A percentile compares a stretch with the other conserved stretches of the same genome.
Evolutionary conservation across 2,888 invertebrate genomes (phyloP).

Genomic region (Lepidochrysops patricia): DNA sequence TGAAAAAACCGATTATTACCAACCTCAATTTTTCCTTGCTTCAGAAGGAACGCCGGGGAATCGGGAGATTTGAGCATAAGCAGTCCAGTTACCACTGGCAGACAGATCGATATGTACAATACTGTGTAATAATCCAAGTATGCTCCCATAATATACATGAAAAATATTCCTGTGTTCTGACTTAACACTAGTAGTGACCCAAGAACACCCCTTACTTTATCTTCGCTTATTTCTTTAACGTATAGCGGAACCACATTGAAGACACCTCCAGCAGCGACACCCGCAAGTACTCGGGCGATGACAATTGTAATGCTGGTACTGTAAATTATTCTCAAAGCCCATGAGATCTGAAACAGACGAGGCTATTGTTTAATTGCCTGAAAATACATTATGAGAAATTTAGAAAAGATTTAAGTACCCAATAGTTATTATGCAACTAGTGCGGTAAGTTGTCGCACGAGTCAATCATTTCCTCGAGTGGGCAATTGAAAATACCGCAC

Average conservation of each 20-base stretch:
- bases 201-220: conserved; percentile 40
- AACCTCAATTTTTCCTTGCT: conserved; percentile 43
- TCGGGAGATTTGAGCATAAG: conserved; percentile 48
- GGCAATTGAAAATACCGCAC: no score
- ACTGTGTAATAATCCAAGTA: conserved; percentile 41
- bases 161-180: conserved; percentile 43
- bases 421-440: no score
- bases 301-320: conserved; percentile 34
- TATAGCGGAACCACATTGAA: conserved; percentile 48
- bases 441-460: no score
- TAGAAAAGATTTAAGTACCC: no score
- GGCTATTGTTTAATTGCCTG: no score
- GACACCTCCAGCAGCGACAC: conserved; percentile 44
- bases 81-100: conserved; percentile 38
- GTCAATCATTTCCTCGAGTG: no score
- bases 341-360: conserved; percentile 49
- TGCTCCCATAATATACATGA: conserved; percentile 46
- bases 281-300: conserved; percentile 38
- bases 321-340: conserved; percentile 39
- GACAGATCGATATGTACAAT: conserved; percentile 36
- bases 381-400: no score
- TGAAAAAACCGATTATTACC: conserved; percentile 19
- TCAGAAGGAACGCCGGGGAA: conserved; percentile 50
- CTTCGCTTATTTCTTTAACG: conserved; percentile 50
- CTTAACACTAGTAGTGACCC: conserved; percentile 41